Evolutionary conservation across 1,140 invertebrate genomes (phyloP).

Genomic region (Bombus pascuorum): DNA sequence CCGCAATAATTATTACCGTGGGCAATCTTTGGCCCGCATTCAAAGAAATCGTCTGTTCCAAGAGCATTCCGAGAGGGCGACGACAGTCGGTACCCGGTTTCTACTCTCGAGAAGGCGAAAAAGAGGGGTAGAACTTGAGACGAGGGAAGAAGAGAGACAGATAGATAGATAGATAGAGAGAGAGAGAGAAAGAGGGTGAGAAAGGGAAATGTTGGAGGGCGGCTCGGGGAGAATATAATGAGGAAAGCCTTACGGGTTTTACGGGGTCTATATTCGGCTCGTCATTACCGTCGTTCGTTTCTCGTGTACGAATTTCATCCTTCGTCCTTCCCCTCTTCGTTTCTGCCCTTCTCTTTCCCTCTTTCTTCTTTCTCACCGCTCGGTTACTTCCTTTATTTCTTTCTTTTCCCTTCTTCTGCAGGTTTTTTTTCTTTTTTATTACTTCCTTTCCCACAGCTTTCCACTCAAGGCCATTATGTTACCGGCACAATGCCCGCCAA

Average conservation of each 20-base stretch:
- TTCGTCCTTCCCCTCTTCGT: neutral
- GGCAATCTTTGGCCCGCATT: constrained; percentile 67
- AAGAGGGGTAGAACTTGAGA: constrained; percentile 23
- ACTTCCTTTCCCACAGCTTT: constrained; percentile 37
- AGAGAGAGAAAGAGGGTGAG: neutral
- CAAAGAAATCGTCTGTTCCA: constrained; percentile 61
- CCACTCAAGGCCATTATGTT: constrained; percentile 56
- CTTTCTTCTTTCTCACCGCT: neutral
- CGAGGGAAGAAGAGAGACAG: neutral
- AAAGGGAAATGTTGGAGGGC: constrained; percentile 8
- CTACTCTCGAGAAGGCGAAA: constrained; percentile 10
- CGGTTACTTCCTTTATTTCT: neutral
- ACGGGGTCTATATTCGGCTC: constrained; percentile 61
- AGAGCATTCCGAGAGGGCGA: constrained; percentile 37
- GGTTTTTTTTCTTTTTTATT: constrained; percentile 19
- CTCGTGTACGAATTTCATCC: constrained; percentile 49
- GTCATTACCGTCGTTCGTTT: constrained; percentile 64
- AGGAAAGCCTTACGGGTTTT: constrained; percentile 63
- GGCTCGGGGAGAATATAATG: constrained; percentile 61
- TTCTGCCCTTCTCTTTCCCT: neutral
- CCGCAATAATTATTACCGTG: constrained; percentile 69
- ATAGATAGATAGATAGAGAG: neutral
- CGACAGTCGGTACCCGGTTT: constrained; percentile 33
- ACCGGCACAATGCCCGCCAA: constrained; percentile 50
- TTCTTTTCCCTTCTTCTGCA: too few species aligned